These are phyloP conservation scores for Acropternis orthonyx DNA, from an alignment of 2,797 vertebrate species.

Conservation along the genomic window DNA sequence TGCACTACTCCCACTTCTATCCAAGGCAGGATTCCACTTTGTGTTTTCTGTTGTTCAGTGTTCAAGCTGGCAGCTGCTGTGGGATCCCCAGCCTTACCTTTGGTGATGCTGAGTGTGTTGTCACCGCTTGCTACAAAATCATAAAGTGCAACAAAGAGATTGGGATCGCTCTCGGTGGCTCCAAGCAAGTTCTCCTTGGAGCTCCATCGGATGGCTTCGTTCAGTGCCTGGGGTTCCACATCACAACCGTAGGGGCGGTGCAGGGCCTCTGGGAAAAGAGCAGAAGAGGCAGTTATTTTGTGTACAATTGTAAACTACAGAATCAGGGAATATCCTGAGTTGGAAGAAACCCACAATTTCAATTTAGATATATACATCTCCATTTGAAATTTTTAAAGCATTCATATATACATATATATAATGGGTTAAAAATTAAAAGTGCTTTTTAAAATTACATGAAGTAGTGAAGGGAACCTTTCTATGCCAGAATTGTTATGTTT, in stretches of 20 bases:
- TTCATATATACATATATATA: too few relatives aligned
- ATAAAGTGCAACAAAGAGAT: slow-evolving; percentile 99
- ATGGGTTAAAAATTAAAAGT: background rate
- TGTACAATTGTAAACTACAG: background rate
- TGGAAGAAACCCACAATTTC: background rate
- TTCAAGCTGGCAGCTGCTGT: background rate
- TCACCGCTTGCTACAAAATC: slow-evolving; percentile 99
- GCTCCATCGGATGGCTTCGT: slow-evolving; percentile 98
- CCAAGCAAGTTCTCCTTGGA: slow-evolving; percentile 98
- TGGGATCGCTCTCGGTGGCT: slow-evolving; percentile 95
- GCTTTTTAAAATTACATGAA: background rate
- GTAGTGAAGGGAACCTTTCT: background rate
- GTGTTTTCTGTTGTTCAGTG: background rate
- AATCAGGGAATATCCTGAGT: background rate
- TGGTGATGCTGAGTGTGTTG: slow-evolving; percentile 99
- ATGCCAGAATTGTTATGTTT: background rate
- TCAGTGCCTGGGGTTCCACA: slow-evolving; percentile 87
- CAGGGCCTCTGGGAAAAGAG: slow-evolving; percentile 85
- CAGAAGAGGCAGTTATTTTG: background rate
- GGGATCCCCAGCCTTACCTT: slow-evolving; percentile 80
- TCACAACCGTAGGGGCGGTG: slow-evolving; percentile 91
- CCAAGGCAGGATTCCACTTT: background rate
- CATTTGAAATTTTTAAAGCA: background rate
- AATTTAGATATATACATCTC: background rate
- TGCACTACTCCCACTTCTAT: background rate